phyloP scores from a whole-genome alignment of 37 sponge, comb jelly and placozoan species.

The Hormiphora californensis region DNA sequence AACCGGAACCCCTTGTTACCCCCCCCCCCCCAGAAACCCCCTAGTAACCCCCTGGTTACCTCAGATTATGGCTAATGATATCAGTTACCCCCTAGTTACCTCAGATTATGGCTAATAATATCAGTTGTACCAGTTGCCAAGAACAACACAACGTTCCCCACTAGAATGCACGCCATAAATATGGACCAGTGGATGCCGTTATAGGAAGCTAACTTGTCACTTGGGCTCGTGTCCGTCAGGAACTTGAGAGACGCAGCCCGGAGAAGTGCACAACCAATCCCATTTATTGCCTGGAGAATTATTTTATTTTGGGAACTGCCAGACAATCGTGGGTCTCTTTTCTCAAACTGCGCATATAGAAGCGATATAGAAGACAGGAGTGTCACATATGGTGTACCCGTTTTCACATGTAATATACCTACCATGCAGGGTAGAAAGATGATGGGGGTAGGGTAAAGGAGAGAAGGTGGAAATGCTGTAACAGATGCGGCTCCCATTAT shows the following conservation, averaged over 20 bases:
- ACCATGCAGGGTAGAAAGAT: background rate
- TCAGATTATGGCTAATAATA: background rate
- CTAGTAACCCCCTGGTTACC: too few species aligned
- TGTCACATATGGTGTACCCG: too few species aligned
- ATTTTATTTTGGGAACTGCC: too few species aligned
- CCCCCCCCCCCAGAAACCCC: too few species aligned
- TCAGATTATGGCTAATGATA: background rate
- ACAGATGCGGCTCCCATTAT: background rate
- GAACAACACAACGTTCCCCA: constrained; percentile 30
- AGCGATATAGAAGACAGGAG: too few species aligned
- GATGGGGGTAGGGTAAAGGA: background rate
- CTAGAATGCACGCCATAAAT: constrained; percentile 30
- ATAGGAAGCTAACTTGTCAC: background rate
- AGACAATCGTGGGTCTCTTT: too few species aligned
- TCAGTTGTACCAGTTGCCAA: constrained; percentile 5
- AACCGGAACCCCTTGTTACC: too few species aligned
- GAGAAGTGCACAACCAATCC: constrained; percentile 16
- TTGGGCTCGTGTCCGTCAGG: constrained; percentile 4
- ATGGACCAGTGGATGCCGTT: constrained; percentile 55
- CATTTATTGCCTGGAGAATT: constrained; percentile 33
- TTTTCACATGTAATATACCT: too few species aligned
- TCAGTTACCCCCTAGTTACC: too few species aligned
- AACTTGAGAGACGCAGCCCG: constrained; percentile 19
- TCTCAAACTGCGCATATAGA: too few species aligned
- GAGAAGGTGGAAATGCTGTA: background rate